A percentile compares a stretch with the other conserved stretches of the same genome.
These are phyloP conservation scores for Kradibia gibbosae DNA, from an alignment of 1,140 invertebrate species.

Conservation along the genomic window DNA sequence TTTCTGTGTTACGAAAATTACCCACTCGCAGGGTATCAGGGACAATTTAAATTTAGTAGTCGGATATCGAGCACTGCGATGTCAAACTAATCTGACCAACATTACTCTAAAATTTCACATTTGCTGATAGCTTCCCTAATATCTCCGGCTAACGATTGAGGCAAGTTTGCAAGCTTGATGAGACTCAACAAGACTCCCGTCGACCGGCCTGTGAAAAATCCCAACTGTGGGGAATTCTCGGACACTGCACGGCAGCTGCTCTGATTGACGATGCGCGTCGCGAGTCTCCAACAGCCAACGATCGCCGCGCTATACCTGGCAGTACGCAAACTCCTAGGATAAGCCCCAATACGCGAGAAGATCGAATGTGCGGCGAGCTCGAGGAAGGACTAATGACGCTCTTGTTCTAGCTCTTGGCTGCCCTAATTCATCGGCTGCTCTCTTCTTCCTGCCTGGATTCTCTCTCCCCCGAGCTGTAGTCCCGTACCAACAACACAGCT, in stretches of 20 bases:
- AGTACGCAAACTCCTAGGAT: not conserved
- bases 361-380: not conserved
- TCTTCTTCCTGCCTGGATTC: too few species aligned
- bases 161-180: too few species aligned
- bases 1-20: not conserved
- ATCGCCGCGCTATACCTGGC: not conserved
- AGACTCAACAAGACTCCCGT: too few species aligned
- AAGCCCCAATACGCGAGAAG: constrained; percentile 4
- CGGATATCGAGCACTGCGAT: not conserved
- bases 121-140: not conserved
- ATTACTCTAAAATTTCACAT: not conserved
- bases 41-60: not conserved
- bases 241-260: not conserved
- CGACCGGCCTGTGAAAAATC: too few species aligned
- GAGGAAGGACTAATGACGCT: constrained; percentile 42
- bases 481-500: too few species aligned
- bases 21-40: not conserved
- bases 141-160: too few species aligned
- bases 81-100: not conserved
- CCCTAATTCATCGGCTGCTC: not conserved
- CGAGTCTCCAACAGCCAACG: not conserved
- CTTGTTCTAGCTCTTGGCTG: constrained; percentile 35
- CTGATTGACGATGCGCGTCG: not conserved
- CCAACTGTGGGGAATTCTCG: not conserved
- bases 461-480: too few species aligned